A percentile compares a stretch with the other conserved stretches of the same genome.
Conservation (phyloP, 64 coral and sea anemone genomes). For the Hydrozoanthus tunicans region DNA sequence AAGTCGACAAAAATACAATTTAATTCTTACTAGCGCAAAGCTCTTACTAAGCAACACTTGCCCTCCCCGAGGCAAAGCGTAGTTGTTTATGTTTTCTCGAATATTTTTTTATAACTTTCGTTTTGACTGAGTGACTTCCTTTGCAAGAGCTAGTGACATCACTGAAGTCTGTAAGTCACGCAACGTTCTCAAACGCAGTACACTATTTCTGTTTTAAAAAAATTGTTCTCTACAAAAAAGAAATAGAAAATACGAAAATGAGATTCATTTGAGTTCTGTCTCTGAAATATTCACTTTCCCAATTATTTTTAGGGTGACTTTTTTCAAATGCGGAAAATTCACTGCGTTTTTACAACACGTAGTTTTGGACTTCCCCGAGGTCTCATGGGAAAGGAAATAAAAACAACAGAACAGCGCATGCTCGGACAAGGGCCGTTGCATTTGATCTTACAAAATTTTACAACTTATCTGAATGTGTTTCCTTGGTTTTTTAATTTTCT, state of each 20-base stretch:
- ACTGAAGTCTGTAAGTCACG: background rate
- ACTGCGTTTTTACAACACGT: background rate
- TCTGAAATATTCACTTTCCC: background rate
- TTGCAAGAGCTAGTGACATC: background rate
- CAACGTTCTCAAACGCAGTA: background rate
- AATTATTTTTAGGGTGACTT: background rate
- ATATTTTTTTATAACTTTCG: background rate
- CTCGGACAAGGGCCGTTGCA: conserved; percentile 34
- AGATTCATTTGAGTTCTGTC: no score
- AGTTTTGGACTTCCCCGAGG: conserved; percentile 1
- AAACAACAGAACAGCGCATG: conserved; percentile 66
- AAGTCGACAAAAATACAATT: background rate
- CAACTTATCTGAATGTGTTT: background rate
- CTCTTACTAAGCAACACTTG: conserved; percentile 12
- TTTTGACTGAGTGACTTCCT: no score
- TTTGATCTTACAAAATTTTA: conserved; percentile 54
- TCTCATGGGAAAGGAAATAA: conserved; percentile 67
- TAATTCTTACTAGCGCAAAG: conserved; percentile 2
- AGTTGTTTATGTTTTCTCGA: background rate
- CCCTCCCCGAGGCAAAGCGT: background rate
- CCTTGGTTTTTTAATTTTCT: conserved; percentile 37
- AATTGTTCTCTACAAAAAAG: background rate
- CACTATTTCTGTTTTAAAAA: background rate
- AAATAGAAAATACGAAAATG: background rate
- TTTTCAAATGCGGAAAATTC: background rate